phyloP scores from a whole-genome alignment of 2,797 vertebrate species.

The Tragelaphus eurycerus region DNA sequence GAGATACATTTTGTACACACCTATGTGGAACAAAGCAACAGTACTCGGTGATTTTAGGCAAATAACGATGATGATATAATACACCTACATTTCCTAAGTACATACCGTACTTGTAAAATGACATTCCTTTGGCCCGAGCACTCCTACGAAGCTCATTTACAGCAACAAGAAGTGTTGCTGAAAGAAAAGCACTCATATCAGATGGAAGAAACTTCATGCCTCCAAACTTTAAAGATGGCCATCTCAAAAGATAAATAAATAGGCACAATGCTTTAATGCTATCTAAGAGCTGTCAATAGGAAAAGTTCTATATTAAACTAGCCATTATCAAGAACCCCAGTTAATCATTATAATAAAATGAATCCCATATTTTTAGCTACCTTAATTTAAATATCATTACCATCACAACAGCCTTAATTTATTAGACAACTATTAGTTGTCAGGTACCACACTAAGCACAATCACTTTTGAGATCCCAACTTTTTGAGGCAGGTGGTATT shows the following conservation, averaged over 20 bases:
- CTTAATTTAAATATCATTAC: background rate
- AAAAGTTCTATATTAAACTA: background rate
- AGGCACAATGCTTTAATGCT: background rate
- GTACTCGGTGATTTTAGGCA: background rate
- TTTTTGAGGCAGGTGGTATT: background rate
- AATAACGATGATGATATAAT: conserved; percentile 18
- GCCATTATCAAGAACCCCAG: background rate
- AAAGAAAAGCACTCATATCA: conserved; percentile 74
- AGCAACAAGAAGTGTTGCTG: conserved; percentile 97
- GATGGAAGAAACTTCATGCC: background rate
- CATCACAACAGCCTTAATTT: background rate
- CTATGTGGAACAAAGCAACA: background rate
- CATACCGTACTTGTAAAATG: conserved; percentile 98
- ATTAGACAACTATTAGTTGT: background rate
- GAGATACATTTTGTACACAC: background rate
- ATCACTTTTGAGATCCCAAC: background rate
- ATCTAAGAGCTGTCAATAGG: background rate
- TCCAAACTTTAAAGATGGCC: conserved; percentile 12
- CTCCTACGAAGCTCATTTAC: conserved; percentile 96
- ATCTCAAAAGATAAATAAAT: conserved; percentile 36
- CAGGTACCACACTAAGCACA: background rate
- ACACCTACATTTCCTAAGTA: conserved; percentile 57
- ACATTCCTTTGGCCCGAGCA: conserved; percentile 86
- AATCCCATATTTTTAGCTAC: background rate
- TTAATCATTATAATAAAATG: background rate